phyloP scores from a whole-genome alignment of 1,140 invertebrate species.

The Pseudomyrmex gracilis region DNA sequence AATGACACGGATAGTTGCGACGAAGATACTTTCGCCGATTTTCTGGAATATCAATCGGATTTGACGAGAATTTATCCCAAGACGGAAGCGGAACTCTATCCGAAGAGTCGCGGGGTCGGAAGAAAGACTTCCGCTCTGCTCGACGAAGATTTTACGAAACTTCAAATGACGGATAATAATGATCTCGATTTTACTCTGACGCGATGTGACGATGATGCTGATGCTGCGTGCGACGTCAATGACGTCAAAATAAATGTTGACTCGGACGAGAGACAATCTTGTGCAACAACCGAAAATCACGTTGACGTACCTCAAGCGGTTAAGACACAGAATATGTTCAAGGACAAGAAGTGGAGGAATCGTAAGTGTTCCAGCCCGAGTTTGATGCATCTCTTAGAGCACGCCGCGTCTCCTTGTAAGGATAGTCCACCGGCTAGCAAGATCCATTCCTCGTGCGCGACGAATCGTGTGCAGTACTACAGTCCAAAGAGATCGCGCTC shows the following conservation, averaged over 20 bases:
- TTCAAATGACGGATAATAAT: neutral
- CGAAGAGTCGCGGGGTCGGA: neutral
- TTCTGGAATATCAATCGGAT: constrained; percentile 32
- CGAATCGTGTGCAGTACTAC: constrained; percentile 67
- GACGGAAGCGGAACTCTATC: neutral
- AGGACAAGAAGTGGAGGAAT: constrained; percentile 39
- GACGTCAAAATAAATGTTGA: constrained; percentile 18
- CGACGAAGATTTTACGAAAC: neutral
- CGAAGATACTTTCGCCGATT: constrained; percentile 72
- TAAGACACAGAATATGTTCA: constrained; percentile 43
- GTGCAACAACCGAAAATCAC: neutral
- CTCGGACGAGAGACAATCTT: neutral
- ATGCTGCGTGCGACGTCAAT: neutral
- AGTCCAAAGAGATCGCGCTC: constrained; percentile 79
- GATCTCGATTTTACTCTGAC: neutral
- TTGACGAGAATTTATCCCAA: neutral
- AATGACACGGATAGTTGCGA: constrained; percentile 75
- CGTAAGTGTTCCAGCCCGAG: constrained; percentile 31
- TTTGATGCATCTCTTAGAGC: constrained; percentile 76
- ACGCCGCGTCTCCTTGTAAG: constrained; percentile 80
- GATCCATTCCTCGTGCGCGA: neutral
- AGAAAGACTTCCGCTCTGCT: neutral
- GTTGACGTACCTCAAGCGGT: neutral
- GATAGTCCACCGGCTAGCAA: constrained; percentile 81
- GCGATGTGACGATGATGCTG: neutral